Evolutionary conservation across 1,140 invertebrate species (phyloP), one percentile per base, ranked within the genome.

Genomic region (Pseudomyrmex cubaensis): DNA sequence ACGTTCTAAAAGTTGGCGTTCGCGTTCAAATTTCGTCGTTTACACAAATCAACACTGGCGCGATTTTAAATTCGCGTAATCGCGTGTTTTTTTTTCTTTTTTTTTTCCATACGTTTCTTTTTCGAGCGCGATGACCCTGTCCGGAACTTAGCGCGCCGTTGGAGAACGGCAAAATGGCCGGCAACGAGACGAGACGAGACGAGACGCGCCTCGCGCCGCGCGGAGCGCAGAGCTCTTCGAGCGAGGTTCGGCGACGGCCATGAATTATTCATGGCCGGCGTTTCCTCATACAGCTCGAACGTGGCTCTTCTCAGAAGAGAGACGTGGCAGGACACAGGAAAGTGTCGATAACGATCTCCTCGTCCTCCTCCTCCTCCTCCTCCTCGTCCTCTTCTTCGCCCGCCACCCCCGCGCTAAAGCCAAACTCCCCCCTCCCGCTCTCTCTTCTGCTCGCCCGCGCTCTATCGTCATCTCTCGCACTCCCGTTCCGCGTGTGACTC

Each of bases 251-350:
- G 90, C 91, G 93, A 94, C 90, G 89, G n/a, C 85, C 84, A 91
- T 94, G 93, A 93, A 94, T 94, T 83, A 94, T 94, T 94, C 94
- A 94, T 94, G 92, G 86, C 90, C 91, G 89, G 77, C 89, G 90
- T 94, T 94, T 94, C 94, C 93, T 93, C 93, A 92, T 93, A 93
- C 92, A 90, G 87, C 90, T 90, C 88, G 91, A 90, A 92, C 64
- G 76, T 77, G 91, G 89, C 88, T 93, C 93, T 94, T 94, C 93
- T 93, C 87, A 92, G 93, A 94, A 35, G 35, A 35, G 35, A 35
- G 35, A 94, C 91, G 91, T 93, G 90, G 91, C 92, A 94, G 93
- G 93, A 94, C 93, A 93, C 93, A 94, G 93, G 93, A 94, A 94
- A 93, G 93, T 90, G 70, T 75, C 83, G 93, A 94, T 93, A 94